Conservation (phyloP, 1,140 invertebrate species). For the Metopolophium dirhodum region DNA sequence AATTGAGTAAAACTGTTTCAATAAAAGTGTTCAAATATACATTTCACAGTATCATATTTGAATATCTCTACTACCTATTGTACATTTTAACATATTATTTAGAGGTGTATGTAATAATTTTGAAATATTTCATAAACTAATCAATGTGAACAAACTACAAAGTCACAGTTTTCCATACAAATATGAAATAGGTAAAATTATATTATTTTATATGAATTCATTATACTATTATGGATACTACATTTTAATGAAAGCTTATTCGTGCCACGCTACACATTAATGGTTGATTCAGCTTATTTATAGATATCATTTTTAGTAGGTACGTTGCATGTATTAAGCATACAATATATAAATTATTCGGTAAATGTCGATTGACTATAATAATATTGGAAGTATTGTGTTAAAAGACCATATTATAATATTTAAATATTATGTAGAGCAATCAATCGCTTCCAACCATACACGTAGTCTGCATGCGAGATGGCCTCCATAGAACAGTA, state of each 20-base stretch:
- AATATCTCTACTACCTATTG: neutral
- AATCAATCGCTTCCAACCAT: neutral
- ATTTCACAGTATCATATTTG: neutral
- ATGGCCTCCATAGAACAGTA: no score
- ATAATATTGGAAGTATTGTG: no score
- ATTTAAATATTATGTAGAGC: neutral
- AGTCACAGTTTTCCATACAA: neutral
- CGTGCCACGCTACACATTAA: neutral
- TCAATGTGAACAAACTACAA: neutral
- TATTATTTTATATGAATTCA: neutral
- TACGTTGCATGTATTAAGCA: no score
- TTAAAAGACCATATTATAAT: no score
- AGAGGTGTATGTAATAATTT: neutral
- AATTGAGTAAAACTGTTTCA: neutral
- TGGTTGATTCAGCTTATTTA: neutral
- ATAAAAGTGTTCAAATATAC: neutral
- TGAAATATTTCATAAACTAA: neutral
- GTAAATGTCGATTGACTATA: neutral
- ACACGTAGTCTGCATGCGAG: neutral
- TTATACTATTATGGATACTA: neutral
- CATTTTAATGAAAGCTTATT: constrained; percentile 9
- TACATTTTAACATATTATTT: neutral
- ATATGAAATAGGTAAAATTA: constrained; percentile 4
- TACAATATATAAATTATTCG: neutral
- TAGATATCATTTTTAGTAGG: neutral